Evolutionary conservation across 2,797 vertebrate genomes (phyloP), one percentile per base, ranked within the genome.

Genomic region (Halcyon chelicuti): DNA sequence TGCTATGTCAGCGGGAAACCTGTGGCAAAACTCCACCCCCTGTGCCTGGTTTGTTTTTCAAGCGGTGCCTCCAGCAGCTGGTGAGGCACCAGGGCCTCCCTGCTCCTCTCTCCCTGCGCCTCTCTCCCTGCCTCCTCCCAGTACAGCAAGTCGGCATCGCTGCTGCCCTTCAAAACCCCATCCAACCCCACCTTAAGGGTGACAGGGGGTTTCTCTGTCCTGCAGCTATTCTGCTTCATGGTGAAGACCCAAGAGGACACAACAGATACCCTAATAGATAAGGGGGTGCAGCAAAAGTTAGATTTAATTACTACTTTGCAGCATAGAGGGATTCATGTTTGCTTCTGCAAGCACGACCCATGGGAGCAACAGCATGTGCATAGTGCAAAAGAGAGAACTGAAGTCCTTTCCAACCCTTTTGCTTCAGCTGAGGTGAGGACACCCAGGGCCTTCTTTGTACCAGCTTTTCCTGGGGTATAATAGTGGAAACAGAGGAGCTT

Each of bases 1-100:
- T 37, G 7, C 35, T 13, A 1, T 19, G 49, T 40, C 7, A 33
- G 35, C 1, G 4, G 42, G 4, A 46, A 40, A 7, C 4, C 8
- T 37, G 0, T 1, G 4, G 10, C 52, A 22, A 14, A 65, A 3
- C 17, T 12, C 11, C 28, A 18, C 11, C 29, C 18, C 12, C 0
- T 6, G 2, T 3, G 13, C 9, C 40, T 23, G 9, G 3, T 18
- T 7, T 23, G 46, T 20, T n/a, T 12, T 10, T 5, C 28, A n/a
- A 17, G 22, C 2, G 5, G 8, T 7, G 42, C 31, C 25, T 70
- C 19, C 55, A 42, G 37, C 28, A 51, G 42, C 33, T 18, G 29
- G 17, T 26, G 35, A 31, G 19, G n/a, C 17, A 33, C 3, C 14
- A 12, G 26, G 33, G 12, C 6, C 31, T 28, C 23, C 49, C 22